These are phyloP conservation scores for Tiliacea citrago DNA, from an alignment of 2,888 invertebrate species.

Conservation along the genomic window DNA sequence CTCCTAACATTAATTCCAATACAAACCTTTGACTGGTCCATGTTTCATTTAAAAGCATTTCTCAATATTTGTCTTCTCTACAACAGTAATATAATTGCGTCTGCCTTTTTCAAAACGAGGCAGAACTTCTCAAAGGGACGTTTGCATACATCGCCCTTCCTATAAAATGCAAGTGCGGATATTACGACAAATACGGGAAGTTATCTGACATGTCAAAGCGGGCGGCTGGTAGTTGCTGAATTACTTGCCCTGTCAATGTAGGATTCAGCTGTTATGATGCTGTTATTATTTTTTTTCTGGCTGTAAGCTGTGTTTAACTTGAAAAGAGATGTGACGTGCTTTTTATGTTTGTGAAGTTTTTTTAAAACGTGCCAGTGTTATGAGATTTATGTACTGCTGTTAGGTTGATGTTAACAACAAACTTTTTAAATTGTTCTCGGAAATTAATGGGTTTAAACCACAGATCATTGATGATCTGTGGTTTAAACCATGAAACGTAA, in stretches of 20 bases:
- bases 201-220: constrained; percentile 61
- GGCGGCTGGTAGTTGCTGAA: constrained; percentile 37
- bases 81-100: constrained; percentile 10
- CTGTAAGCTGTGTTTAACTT: not conserved
- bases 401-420: no score
- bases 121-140: constrained; percentile 44
- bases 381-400: not conserved
- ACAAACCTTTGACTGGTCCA: constrained; percentile 10
- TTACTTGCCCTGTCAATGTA: constrained; percentile 62
- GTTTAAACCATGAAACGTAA: no score
- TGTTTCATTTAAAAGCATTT: constrained; percentile 22
- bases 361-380: not conserved
- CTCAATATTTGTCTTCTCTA: constrained; percentile 3
- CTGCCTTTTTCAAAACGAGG: constrained; percentile 12
- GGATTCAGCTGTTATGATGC: constrained; percentile 42
- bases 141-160: constrained; percentile 4
- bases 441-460: not conserved
- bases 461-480: no score
- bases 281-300: constrained; percentile 43
- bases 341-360: constrained; percentile 6
- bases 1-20: constrained; percentile 13
- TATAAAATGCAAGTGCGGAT: constrained; percentile 40
- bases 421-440: not conserved
- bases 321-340: not conserved
- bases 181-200: constrained; percentile 52